Conservation (phyloP, 2,113 vertebrate species). For the Origma solitaria region DNA sequence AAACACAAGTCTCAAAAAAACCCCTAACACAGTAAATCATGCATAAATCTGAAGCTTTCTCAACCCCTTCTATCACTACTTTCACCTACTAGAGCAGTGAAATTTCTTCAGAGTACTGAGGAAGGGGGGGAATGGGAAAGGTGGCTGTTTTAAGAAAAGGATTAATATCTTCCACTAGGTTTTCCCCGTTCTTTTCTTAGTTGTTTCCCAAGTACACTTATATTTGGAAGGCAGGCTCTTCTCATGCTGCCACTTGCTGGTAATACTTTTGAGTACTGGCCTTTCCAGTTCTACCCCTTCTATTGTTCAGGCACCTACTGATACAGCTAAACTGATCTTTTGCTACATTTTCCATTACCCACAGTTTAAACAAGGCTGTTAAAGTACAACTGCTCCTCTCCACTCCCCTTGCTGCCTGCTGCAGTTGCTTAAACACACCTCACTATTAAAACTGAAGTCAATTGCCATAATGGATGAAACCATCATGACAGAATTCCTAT, state of each 20-base stretch:
- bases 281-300: not conserved
- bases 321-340: not conserved
- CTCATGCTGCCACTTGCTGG: not conserved
- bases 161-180: not conserved
- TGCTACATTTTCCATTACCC: not conserved
- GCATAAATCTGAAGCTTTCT: not conserved
- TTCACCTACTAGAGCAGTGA: not conserved
- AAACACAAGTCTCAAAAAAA: not conserved
- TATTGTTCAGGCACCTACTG: not conserved
- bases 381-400: not conserved
- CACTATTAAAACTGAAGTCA: not conserved
- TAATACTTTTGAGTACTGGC: not conserved
- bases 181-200: not conserved
- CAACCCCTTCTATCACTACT: not conserved
- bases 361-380: not conserved
- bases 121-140: accelerated
- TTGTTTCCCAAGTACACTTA: not conserved
- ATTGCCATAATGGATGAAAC: not conserved
- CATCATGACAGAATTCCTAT: not conserved
- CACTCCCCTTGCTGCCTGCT: not conserved
- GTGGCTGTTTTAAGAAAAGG: not conserved
- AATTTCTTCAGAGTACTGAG: not conserved
- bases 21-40: not conserved
- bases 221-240: not conserved
- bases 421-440: not conserved